Evolutionary conservation across 2,113 vertebrate species (phyloP), one percentile per base, ranked within the genome.

Genomic region (Hyla sarda): DNA sequence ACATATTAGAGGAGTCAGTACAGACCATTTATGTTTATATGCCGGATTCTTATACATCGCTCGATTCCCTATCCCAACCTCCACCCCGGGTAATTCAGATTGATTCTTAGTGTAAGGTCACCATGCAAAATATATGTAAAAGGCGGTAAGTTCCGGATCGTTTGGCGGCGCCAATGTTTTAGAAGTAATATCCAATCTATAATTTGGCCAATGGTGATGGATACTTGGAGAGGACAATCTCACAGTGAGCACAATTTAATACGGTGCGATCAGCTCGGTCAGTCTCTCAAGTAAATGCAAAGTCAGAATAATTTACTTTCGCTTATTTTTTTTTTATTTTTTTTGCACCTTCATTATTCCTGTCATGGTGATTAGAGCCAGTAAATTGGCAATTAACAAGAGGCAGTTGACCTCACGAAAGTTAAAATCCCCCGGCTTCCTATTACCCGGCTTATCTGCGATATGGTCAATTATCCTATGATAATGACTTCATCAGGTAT

Each of bases 311-410:
- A 73, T 80, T 87, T 81, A 81, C 85, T 87, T 45, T 21, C 58
- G 30, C 23, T 23, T n/a, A n/a, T n/a, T n/a, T n/a, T n/a, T 10
- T 47, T 9, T 67, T 6, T 71, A 11, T 50, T 52, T 77, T 77
- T 76, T 77, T 54, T 32, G 41, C 41, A 12, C 56, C 85, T 87
- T 82, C 85, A 87, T 87, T 87, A 82, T 82, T 87, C 74, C 78
- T 87, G 85, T 87, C 72, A 87, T 87, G 87, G 85, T 81, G 82
- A 77, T 25, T 65, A 37, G 1, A 21, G n/a, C 56, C 72, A 34
- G 77, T 75, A 34, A 37, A 73, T 62, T 58, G 78, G 56, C 82
- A 79, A 79, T 56, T 48, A 65, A 25, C 82, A 47, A 85, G 62
- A 71, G 3, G 1, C 85, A 82, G 60, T 73, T 48, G n/a, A 87